Percentiles rank a stretch among this genome's conserved stretches.
Evolutionary conservation across 1,140 invertebrate genomes (phyloP).

Genomic region (Yoshiicerus persimilis): DNA sequence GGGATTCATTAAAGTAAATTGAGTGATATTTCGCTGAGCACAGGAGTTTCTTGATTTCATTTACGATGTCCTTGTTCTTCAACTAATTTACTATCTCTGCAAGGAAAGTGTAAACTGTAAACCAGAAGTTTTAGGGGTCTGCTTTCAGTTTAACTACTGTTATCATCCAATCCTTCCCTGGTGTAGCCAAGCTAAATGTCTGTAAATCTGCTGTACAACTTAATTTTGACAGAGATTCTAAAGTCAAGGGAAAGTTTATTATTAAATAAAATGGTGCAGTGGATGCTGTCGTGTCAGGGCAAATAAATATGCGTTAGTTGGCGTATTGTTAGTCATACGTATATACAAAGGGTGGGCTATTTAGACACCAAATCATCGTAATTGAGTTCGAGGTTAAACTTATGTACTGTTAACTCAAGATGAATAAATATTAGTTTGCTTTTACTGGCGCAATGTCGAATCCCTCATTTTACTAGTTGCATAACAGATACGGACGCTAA

Average conservation of each 20-base stretch:
- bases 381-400: conserved; percentile 2
- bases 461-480: not conserved
- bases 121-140: not conserved
- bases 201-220: not conserved
- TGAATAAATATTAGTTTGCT: not conserved
- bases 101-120: not conserved
- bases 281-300: not conserved
- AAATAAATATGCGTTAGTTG: not conserved
- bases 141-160: not conserved
- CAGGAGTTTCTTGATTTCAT: not conserved
- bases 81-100: not conserved
- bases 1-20: not conserved
- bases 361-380: not conserved
- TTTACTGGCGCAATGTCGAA: not conserved
- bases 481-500: not conserved
- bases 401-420: not conserved
- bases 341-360: not conserved
- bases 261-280: not conserved
- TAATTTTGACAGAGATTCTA: not conserved
- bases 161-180: not conserved
- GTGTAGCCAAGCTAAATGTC: not conserved
- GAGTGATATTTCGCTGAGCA: not conserved
- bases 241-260: not conserved
- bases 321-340: not conserved
- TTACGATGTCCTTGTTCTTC: not conserved